Evolutionary conservation across 2,113 vertebrate genomes (phyloP), one percentile per base, ranked within the genome.

Genomic region (Chaetops frenatus): DNA sequence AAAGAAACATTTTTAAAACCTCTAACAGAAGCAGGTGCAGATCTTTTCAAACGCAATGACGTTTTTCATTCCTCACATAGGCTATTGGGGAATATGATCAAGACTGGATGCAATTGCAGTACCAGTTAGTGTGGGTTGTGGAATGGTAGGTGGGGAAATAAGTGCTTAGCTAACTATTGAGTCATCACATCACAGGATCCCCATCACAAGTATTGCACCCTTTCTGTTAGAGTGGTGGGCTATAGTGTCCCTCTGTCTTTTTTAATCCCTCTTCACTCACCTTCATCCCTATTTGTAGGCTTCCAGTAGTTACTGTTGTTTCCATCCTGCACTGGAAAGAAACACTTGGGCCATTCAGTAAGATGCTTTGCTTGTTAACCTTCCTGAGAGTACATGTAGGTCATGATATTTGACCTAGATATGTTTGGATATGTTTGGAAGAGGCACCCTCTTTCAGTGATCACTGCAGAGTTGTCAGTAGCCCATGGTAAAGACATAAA

Each of bases 131-230:
- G 31, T 19, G 12, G 24, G 23, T 4, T 74, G 60, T 24, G 42
- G 38, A 89, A 61, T 18, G 2, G 40, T 53, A 54, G 27, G 24
- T 20, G 25, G 24, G n/a, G 64, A 93, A 81, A 70, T 29, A 58
- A 40, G 50, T 65, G 18, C 29, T 53, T 40, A 48, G 12, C 11
- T 69, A 67, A 47, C 44, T 22, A 36, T 29, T 0, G 0, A 56
- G n/a, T 60, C 40, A 51, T 60, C 44, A 24, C 22, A 65, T 56
- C 24, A 7, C 17, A 21, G 13, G 33, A 28, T 81, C 17, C 12
- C 23, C 23, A 44, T 77, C 31, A 54, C 0, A 0, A 36, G 35
- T 27, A 27, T 33, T 76, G 11, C 27, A 38, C 15, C 19, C 7
- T 28, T 82, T 27, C 24, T 67, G 5, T 80, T 47, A 28, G 4